Base-by-base conservation (phyloP, 53 echinoderm and acorn worm genomes). In the Holothuria leucospilota region DNA sequence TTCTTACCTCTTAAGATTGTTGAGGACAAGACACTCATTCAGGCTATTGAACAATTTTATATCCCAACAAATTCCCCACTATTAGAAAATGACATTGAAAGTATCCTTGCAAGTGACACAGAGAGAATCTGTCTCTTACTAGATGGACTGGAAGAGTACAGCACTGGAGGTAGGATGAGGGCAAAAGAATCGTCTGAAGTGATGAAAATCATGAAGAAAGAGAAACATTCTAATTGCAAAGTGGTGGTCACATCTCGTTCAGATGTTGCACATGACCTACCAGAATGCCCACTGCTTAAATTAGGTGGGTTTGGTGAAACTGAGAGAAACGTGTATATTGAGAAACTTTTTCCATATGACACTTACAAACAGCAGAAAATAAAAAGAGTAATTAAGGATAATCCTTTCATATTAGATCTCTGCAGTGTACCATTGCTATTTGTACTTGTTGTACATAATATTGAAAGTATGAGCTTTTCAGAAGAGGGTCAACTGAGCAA, bases 371-470 rank as follows among this genome's bases (percentile, higher is more conserved):
- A 40, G 12, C 10, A 40, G 8, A 49, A 16, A 38, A 23, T 72
- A 39, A 72, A 11, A 29, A 24, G 24, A 72, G 2, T 72, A 49
- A 72, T 72, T 40, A 8, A 42, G n/a, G 28, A 72, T 3, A n/a
- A 42, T 20, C 72, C 72, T 20, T 72, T 40, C 16, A 38, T 72
- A n/a, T 21, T 15, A 11, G 41, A 72, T 20, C 11, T 72, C 20
- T 72, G 39, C 7, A 39, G 18, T 42, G 72, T 72, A 10, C 72
- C 72, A 18, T 24, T 72, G 49, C 46, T 72, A 8, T 72, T 39
- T 40, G 72, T 72, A 12, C 42, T 72, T 18, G 40, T 18, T 42
- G 72, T 72, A 39, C 72, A 72, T 72, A 72, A 72, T 49, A 39
- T 72, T 8, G 72, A 72, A 12, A 42, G 7, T n/a, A 11, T 72